Evolutionary conservation across 2,888 invertebrate genomes (phyloP), one percentile per base, ranked within the genome.

Genomic region (Cryptocheilus praepositus): DNA sequence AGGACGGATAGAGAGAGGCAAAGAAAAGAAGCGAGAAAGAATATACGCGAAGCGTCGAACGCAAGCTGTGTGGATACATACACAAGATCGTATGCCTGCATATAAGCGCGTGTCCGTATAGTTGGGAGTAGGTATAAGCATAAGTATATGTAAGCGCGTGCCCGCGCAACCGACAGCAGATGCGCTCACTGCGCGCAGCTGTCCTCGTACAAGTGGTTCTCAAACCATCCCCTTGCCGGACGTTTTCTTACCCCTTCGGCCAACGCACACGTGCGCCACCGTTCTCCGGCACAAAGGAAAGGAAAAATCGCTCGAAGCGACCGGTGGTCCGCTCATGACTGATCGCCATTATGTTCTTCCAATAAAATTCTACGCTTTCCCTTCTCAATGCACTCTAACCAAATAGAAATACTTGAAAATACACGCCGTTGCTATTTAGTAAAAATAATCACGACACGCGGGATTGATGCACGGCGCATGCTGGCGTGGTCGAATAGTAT

Each of bases 131-230:
- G 74, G 68, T 73, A 81, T 81, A 80, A 82, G 82, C 80, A 83
- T 79, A 84, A 75, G 76, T 80, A 76, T 79, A 70, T 73, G 73
- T 79, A 77, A 84, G 87, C 87, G 86, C 85, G 86, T 84, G 87
- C 86, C 83, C 83, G 81, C 76, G 85, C 85, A 86, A 86, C 86
- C 85, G 85, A 84, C 86, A 83, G 87, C 87, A 87, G 87, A 86
- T 86, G 87, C 86, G 83, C 85, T 81, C 80, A 76, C 66, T 76
- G 76, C 80, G 36, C 36, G 86, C 87, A 86, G 86, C 87, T 87
- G 87, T 87, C 87, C 88, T 85, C 86, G 86, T 87, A 87, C 86
- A 86, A 88, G 88, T 86, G 88, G 88, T 88, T 88, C 88, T 87
- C 88, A 88, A 36, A 85, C 85, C 87, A 82, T 80, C 81, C 82